These are phyloP conservation scores for Parazoanthus atlanticus DNA, from an alignment of 92 coral and sea anemone genomes.

Conservation along the genomic window DNA sequence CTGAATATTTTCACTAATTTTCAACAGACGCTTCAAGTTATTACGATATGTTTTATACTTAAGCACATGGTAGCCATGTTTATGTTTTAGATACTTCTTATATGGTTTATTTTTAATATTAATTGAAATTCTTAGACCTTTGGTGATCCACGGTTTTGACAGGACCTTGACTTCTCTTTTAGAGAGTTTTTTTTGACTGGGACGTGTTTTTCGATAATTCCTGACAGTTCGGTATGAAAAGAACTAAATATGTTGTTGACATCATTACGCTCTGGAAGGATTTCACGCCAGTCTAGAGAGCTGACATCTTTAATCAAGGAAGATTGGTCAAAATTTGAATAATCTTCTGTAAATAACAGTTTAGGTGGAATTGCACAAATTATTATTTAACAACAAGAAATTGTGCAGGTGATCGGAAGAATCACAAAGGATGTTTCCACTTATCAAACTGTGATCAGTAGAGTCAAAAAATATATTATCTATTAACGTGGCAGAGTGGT, in stretches of 20 bases:
- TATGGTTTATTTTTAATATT: constrained; percentile 18
- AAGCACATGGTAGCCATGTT: constrained; percentile 5
- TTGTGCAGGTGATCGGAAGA: too few relatives aligned
- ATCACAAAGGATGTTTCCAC: too few relatives aligned
- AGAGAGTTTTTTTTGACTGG: constrained; percentile 27
- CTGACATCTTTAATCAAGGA: neutral
- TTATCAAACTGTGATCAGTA: constrained; percentile 6
- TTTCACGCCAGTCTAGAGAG: neutral
- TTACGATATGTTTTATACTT: constrained; percentile 26
- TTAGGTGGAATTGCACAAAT: too few relatives aligned
- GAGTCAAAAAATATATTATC: neutral
- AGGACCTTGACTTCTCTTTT: neutral
- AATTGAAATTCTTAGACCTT: constrained; percentile 33
- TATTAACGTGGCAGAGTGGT: too few relatives aligned
- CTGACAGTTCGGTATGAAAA: constrained; percentile 8
- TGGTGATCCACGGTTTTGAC: constrained; percentile 46
- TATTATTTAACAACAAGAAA: too few relatives aligned
- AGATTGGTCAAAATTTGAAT: too few relatives aligned
- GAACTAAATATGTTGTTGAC: constrained; percentile 4
- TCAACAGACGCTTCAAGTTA: constrained; percentile 11
- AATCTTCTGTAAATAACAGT: too few relatives aligned
- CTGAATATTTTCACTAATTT: constrained; percentile 21
- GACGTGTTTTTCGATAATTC: constrained; percentile 28
- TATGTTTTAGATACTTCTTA: constrained; percentile 8
- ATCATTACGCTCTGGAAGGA: neutral